Evolutionary conservation across 2,113 vertebrate species (phyloP).

Genomic region (Athene noctua): DNA sequence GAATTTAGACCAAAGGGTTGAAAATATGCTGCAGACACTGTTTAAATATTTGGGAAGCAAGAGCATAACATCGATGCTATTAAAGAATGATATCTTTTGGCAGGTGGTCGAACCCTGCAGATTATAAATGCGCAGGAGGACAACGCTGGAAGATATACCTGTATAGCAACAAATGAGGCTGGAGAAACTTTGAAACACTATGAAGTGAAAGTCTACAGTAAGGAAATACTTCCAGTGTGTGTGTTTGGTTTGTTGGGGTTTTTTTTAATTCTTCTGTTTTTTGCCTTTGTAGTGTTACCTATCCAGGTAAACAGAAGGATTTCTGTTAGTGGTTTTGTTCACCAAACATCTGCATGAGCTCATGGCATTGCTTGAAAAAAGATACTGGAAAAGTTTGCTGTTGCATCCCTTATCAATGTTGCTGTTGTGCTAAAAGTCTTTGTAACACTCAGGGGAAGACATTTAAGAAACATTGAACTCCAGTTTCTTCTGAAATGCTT

Average conservation of each 20-base stretch:
- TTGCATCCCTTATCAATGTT: not conserved
- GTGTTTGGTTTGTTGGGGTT: no score
- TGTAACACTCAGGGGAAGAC: not conserved
- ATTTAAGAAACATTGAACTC: not conserved
- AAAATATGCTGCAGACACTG: not conserved
- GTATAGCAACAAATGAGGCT: constrained; percentile 93
- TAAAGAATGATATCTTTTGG: not conserved
- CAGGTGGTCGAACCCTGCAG: constrained; percentile 92
- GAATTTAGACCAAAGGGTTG: not conserved
- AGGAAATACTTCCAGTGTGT: constrained; percentile 7
- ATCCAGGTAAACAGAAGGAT: not conserved
- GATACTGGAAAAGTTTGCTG: not conserved
- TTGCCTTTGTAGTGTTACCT: not conserved
- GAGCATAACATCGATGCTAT: not conserved
- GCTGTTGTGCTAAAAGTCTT: not conserved
- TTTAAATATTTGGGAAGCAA: not conserved
- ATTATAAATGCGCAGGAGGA: constrained; percentile 88
- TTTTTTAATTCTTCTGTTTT: not conserved
- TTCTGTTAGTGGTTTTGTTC: not conserved
- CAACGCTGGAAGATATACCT: constrained; percentile 88
- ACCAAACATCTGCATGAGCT: not conserved
- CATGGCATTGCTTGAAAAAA: not conserved
- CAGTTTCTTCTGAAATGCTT: not conserved
- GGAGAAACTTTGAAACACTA: constrained; percentile 91
- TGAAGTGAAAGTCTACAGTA: constrained; percentile 92